Base-by-base conservation (phyloP, 1,140 invertebrate species). In the Uloborus diversus region DNA sequence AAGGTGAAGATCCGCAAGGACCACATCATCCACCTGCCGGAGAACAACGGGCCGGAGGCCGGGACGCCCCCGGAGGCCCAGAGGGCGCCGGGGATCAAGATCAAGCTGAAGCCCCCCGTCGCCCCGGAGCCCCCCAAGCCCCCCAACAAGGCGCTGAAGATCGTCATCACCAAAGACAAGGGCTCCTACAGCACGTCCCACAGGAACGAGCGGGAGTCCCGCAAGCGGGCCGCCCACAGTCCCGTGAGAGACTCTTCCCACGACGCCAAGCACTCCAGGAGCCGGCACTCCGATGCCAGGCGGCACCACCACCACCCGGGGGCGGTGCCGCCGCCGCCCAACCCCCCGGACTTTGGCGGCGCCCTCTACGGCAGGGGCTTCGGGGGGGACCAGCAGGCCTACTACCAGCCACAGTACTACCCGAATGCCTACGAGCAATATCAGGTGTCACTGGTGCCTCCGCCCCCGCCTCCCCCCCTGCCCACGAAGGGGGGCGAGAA, bases 1-100 rank as follows among this genome's bases (percentile, higher is more conserved):
- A 92, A 91, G 83, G 89, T 92, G 23, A 91, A 91, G 85, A 91
- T 92, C 42, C 88, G 90, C 0, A 91, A 91, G 82, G 90, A 91
- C 75, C n/a, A n/a, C n/a, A 65, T 32, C 11, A 56, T 80, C 47
- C 25, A 17, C 14, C 57, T 79, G 88, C 30, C 86, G 90, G 23
- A 89, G 88, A 81, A 87, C 85, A 49, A 86, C 87, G 61, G 83
- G 4, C 27, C 37, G 49, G 4, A 13, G 13, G n/a, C 23, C 47
- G 81, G 68, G 81, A 49, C 20, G 84, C 71, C 17, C 76, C 79
- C 71, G 33, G 76, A 82, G 33, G 81, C 75, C 71, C 68, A 64
- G 70, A 76, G 80, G 83, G 62, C 81, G 81, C 35, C 84, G 3
- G 83, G 81, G 59, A 81, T 85, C 17, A 85, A 82, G 81, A 83